Evolutionary conservation across 2,113 vertebrate species (phyloP).

Genomic region (Terrapene triunguis): DNA sequence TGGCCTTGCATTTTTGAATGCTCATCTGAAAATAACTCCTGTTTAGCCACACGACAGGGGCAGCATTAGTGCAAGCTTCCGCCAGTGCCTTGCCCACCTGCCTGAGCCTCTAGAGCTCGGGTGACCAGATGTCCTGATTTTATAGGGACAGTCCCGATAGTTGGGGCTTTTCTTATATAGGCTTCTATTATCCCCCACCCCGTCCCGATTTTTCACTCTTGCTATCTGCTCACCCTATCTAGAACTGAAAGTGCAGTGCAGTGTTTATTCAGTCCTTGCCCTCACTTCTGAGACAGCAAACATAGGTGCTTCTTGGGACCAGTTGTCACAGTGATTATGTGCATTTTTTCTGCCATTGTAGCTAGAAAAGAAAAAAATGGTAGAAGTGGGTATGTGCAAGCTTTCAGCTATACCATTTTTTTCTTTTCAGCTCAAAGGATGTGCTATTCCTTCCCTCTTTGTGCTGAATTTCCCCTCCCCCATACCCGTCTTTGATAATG

Average conservation of each 20-base stretch:
- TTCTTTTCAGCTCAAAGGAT: slow-evolving; percentile 48
- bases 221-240: neutral
- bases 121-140: too few relatives aligned
- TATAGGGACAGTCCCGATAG: too few relatives aligned
- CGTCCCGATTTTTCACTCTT: too few relatives aligned
- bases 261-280: neutral
- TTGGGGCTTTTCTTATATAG: too few relatives aligned
- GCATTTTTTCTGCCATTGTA: slow-evolving; percentile 63
- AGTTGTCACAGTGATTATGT: slow-evolving; percentile 62
- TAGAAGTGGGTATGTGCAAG: slow-evolving; percentile 38
- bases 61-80: neutral
- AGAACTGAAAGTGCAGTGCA: neutral
- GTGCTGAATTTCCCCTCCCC: neutral
- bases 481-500: accelerated
- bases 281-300: neutral
- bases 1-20: neutral
- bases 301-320: neutral
- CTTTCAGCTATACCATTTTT: slow-evolving; percentile 49
- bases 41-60: neutral
- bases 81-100: neutral
- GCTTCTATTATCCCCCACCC: too few relatives aligned
- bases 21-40: neutral
- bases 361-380: slow-evolving; percentile 31
- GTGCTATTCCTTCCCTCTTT: neutral
- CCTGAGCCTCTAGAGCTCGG: neutral